These are phyloP conservation scores for Cyclina sinensis DNA, from an alignment of 1,140 invertebrate genomes.

Conservation along the genomic window DNA sequence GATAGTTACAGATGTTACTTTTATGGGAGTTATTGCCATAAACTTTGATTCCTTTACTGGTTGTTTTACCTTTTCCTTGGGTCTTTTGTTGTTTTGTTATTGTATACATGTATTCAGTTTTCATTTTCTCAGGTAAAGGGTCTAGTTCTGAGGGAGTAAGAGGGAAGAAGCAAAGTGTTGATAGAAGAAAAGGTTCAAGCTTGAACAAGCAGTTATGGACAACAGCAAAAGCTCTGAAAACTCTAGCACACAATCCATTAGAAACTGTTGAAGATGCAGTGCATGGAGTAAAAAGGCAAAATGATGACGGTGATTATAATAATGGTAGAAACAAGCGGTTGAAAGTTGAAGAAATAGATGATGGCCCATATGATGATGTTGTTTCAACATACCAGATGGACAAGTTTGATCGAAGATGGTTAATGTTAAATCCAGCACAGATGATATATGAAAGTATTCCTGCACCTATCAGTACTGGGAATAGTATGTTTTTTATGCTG, in stretches of 20 bases:
- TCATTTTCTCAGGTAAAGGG: too few species aligned
- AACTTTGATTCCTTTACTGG: too few species aligned
- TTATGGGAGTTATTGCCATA: too few species aligned
- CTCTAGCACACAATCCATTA: conserved; percentile 2
- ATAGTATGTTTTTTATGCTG: neutral
- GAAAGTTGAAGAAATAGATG: neutral
- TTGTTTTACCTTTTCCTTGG: too few species aligned
- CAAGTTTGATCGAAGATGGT: conserved; percentile 89
- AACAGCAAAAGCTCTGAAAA: neutral
- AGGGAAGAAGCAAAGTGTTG: neutral
- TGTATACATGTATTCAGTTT: too few species aligned
- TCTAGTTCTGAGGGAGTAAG: too few species aligned
- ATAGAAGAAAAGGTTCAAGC: neutral
- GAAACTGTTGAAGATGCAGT: neutral
- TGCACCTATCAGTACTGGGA: conserved; percentile 90
- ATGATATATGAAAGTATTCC: conserved; percentile 96
- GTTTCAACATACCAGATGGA: conserved; percentile 64
- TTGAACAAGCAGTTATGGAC: neutral
- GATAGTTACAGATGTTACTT: too few species aligned
- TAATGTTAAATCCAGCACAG: conserved; percentile 94
- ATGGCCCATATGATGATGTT: neutral
- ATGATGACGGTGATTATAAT: neutral
- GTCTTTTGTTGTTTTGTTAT: too few species aligned
- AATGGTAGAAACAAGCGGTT: neutral
- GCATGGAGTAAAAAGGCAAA: neutral